Percentiles rank a stretch among this genome's conserved stretches.
phyloP scores from a whole-genome alignment of 2,888 invertebrate genomes.

The Coecobrya sp. region DNA sequence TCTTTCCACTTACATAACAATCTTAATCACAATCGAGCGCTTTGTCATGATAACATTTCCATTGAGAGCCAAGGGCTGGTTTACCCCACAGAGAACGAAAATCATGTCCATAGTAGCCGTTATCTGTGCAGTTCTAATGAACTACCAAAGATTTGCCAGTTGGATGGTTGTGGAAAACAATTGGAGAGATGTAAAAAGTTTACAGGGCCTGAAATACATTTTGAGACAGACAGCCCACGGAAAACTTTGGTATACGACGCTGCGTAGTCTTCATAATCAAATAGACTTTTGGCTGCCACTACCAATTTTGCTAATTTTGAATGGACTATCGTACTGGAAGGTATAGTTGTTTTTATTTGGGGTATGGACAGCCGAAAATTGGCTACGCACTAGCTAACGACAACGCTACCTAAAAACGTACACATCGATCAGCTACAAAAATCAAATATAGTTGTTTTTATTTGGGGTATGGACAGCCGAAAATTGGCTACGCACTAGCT shows the following conservation, averaged over 20 bases:
- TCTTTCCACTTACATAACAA: not conserved
- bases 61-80: not conserved
- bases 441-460: too few relatives aligned
- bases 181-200: not conserved
- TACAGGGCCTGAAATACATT: not conserved
- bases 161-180: not conserved
- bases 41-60: not conserved
- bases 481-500: too few relatives aligned
- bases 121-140: not conserved
- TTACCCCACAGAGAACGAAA: not conserved
- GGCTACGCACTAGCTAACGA: too few relatives aligned
- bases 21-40: slow-evolving; percentile 1
- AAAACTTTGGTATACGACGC: not conserved
- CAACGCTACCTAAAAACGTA: too few relatives aligned
- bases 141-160: slow-evolving; percentile 5
- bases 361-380: too few relatives aligned
- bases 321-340: not conserved
- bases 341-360: too few relatives aligned
- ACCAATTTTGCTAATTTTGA: not conserved
- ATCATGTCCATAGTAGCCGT: not conserved
- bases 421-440: too few relatives aligned
- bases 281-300: slow-evolving; percentile 7
- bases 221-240: not conserved
- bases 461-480: too few relatives aligned
- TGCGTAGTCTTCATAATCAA: not conserved